Conservation (phyloP, 2,113 vertebrate genomes). For the Microtus richardsoni region DNA sequence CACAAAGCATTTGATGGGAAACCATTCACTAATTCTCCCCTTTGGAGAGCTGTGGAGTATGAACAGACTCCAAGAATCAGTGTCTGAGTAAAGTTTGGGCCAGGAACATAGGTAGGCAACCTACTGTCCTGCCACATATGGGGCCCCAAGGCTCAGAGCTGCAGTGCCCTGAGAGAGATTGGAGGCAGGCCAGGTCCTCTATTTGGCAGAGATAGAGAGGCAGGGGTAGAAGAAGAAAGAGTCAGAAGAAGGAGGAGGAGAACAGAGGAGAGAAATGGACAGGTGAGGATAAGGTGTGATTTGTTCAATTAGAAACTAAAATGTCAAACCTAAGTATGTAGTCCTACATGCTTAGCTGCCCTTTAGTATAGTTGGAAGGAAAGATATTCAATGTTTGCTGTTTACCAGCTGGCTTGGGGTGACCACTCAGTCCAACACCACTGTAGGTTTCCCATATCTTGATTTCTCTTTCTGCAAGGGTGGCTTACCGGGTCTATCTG, state of each 20-base stretch:
- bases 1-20: not conserved
- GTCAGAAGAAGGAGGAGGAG: not conserved
- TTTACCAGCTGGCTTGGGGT: not conserved
- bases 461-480: not conserved
- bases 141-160: accelerated
- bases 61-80: not conserved
- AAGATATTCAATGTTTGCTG: conserved; percentile 16
- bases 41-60: not conserved
- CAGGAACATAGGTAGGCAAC: not conserved
- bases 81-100: not conserved
- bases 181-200: not conserved
- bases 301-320: conserved; percentile 44
- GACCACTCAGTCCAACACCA: not conserved
- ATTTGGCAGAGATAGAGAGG: not conserved
- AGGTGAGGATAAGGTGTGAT: not conserved
- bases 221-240: too few relatives aligned
- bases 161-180: not conserved
- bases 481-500: not conserved
- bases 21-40: too few relatives aligned
- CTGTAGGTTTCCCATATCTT: not conserved
- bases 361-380: conserved; percentile 53
- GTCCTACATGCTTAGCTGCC: not conserved
- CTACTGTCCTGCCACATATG: not conserved
- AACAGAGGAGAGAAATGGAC: not conserved
- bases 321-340: conserved; percentile 44